Evolutionary conservation across 2,888 invertebrate genomes (phyloP).

Genomic region (Conus canariensis): DNA sequence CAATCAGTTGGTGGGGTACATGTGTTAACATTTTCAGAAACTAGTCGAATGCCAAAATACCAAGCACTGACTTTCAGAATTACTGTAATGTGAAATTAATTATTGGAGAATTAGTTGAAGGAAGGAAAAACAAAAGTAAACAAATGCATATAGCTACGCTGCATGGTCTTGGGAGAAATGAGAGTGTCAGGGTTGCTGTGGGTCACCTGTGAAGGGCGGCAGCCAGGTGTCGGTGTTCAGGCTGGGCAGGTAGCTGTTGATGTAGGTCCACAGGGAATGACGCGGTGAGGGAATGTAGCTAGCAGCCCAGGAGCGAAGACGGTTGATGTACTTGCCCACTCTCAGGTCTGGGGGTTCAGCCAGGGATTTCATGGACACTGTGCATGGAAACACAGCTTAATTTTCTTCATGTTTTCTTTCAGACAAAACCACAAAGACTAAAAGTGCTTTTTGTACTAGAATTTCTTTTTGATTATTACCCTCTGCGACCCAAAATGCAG

Average conservation of each 20-base stretch:
- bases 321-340: slow-evolving; percentile 39
- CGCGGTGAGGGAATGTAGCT: slow-evolving; percentile 52
- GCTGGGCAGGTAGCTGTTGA: slow-evolving; percentile 88
- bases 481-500: too few relatives aligned
- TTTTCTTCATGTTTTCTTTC: slow-evolving; percentile 31
- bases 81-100: too few relatives aligned
- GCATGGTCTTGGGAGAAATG: too few relatives aligned
- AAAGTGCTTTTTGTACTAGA: not conserved
- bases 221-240: slow-evolving; percentile 89
- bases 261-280: slow-evolving; percentile 86
- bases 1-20: too few relatives aligned
- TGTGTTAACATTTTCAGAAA: too few relatives aligned
- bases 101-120: too few relatives aligned
- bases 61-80: too few relatives aligned
- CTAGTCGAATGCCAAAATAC: too few relatives aligned
- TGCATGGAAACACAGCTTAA: not conserved
- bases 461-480: too few relatives aligned
- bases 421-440: not conserved
- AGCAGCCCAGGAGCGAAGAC: slow-evolving; percentile 43
- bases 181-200: too few relatives aligned
- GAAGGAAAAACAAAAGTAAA: too few relatives aligned
- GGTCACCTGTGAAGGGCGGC: slow-evolving; percentile 91
- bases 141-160: too few relatives aligned
- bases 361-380: slow-evolving; percentile 65
- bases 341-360: slow-evolving; percentile 60